Evolutionary conservation across 1,140 invertebrate genomes (phyloP), one percentile per base, ranked within the genome.

Genomic region (Bombus affinis): DNA sequence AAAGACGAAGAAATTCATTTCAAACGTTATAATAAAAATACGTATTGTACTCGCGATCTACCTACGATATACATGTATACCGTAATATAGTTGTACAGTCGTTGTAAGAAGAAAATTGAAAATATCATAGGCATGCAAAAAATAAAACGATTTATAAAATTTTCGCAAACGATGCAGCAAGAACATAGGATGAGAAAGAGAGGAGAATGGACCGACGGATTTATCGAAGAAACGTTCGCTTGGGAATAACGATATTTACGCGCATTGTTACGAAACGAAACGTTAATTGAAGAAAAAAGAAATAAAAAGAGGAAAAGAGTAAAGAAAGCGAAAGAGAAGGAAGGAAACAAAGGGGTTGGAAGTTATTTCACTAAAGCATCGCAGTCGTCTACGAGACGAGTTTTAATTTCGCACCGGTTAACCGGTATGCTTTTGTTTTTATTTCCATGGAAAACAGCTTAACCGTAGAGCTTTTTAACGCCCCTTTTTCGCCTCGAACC

Each of bases 341-440:
- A 1, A 10, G 1, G 32, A 10, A 77, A 53, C 59, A 83, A 83
- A 70, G 44, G 81, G 62, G 5, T 37, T 22, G 76, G 32, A 62
- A 65, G 72, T 85, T 62, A 80, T 85, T 85, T 85, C 44, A 18
- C 53, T 72, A 39, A 85, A 85, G 83, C 66, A 12, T 32, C 8
- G 66, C 76, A 32, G 66, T 84, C 47, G 62, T 77, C 75, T 66
- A 37, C n/a, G 73, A 53, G 75, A 78, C 35, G 74, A 83, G 53
- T 62, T 84, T 84, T 84, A 77, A 78, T 78, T 84, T 84, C 82
- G 82, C 74, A 13, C 75, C 47, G 74, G 28, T 68, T 68, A 70
- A 68, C 62, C 73, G 65, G 42, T 22, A 37, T 2, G 37, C 44
- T 65, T 37, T 35, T 80, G 28, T 32, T 79, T 62, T 72, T 53